Evolutionary conservation across 2,797 vertebrate species (phyloP), one percentile per base, ranked within the genome.

Genomic region (Poecilia wingei): DNA sequence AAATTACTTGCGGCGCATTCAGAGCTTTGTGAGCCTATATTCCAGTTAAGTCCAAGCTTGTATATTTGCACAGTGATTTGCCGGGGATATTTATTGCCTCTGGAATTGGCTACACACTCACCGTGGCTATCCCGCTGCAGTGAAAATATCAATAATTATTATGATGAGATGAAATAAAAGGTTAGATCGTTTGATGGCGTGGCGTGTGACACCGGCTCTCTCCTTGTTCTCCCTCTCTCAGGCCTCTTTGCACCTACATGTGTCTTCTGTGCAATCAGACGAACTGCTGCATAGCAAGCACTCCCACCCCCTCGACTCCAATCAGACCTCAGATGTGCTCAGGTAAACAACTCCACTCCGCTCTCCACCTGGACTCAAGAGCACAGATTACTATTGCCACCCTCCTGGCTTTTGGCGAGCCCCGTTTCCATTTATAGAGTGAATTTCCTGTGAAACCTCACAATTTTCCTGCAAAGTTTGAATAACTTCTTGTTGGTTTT

Each of bases 211-310:
- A 2, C 71, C 51, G 0, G 22, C 64, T 47, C 76, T 75, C 69
- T 70, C 76, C 13, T 33, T 71, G 16, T 57, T 36, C 73, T 70
- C 25, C 68, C 25, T 70, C 25, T 74, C 82, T 75, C 90, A 99
- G 98, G 98, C 98, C 94, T 99, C 98, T 95, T 95, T 99, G 95
- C 98, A 99, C 97, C 97, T 99, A 94, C 98, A 98, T 74, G 98
- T 99, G 96, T 97, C 98, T 95, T 98, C 97, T 95, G 98, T 99
- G 96, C 98, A 99, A 96, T 99, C 98, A 89, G 98, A 99, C 46
- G 98, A 99, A 94, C 96, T 99, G 89, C 97, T 99, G 93, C 98
- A 99, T 95, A 98, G 98, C 95, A 99, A 99, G 97, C 98, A 99
- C 97, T 98, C 98, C 96, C 98, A 99, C 95, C 98, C 98, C 83